Percentiles rank a stretch among this genome's conserved stretches.
phyloP scores from a whole-genome alignment of 1,140 invertebrate genomes.

The Leptinotarsa lineolata region DNA sequence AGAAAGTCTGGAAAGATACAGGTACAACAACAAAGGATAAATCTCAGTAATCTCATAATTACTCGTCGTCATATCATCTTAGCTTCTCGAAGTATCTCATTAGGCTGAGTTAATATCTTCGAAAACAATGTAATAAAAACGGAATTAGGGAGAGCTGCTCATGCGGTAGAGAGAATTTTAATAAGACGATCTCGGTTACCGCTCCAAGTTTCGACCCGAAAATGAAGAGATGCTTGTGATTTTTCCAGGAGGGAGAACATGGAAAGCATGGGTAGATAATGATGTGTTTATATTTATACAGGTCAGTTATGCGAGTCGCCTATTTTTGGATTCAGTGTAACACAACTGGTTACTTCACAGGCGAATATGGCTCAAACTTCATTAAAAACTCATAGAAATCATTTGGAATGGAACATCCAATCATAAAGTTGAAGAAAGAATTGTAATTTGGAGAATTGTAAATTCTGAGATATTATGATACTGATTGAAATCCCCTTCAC shows the following conservation, averaged over 20 bases:
- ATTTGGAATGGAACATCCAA: too few species aligned
- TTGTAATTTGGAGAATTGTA: too few species aligned
- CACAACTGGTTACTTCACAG: too few species aligned
- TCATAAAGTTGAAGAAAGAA: too few species aligned
- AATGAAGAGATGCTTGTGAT: background rate
- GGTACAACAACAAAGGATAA: constrained; percentile 13
- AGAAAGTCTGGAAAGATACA: background rate
- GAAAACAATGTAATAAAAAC: constrained; percentile 16
- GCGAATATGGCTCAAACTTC: too few species aligned
- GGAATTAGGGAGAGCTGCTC: background rate
- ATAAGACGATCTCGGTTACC: background rate
- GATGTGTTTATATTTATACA: too few species aligned
- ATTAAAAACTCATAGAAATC: too few species aligned
- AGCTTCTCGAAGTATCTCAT: background rate
- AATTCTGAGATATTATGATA: too few species aligned
- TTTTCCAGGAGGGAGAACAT: background rate
- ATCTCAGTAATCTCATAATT: constrained; percentile 20
- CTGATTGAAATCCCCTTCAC: too few species aligned
- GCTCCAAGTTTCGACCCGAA: background rate
- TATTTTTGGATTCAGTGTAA: too few species aligned
- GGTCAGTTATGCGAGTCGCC: too few species aligned
- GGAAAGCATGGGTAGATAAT: too few species aligned
- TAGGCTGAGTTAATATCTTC: constrained; percentile 17
- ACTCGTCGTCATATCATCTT: constrained; percentile 11
- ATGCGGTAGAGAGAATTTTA: background rate